Evolutionary conservation across 2,113 vertebrate species (phyloP), one percentile per base, ranked within the genome.

Genomic region (Xiphophorus couchianus): DNA sequence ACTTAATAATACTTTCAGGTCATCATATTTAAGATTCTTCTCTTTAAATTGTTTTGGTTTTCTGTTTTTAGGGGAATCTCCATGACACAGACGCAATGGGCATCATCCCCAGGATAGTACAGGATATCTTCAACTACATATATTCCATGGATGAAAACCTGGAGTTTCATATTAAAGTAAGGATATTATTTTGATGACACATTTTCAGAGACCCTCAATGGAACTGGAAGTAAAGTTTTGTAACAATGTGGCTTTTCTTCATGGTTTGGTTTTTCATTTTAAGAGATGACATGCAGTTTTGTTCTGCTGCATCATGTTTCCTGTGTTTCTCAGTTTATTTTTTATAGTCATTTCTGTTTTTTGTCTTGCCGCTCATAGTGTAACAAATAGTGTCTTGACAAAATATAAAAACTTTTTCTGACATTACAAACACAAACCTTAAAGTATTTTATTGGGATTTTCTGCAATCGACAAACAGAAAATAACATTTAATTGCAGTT

Each of bases 91-190:
- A 97, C 64, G 58, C 92, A 65, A 98, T 98, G 97, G 97, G 97
- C 61, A 98, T 98, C 89, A 98, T 98, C 88, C 97, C 97, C n/a
- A 95, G 97, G 78, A 98, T 98, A 80, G 96, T 97, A 62, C 95
- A 96, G 51, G 97, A 98, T 82, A 97, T 98, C 91, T 98, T 98
- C 91, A 97, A 96, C 89, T 97, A 98, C 90, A 98, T 98, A 90
- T 97, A 97, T 67, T 94, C 97, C 80, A 98, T 98, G 97, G 97
- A 98, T 8, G 97, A 98, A 90, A 98, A 98, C 90, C 94, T 98
- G 48, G 96, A 98, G 92, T 98, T 97, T 82, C 97, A 98, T 81
- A 97, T 97, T 86, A 98, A 97, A 95, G 96, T 96, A 80, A 81
- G 90, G 44, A 29, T 29, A 14, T 0, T 28, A 54, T 28, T 61